phyloP scores from a whole-genome alignment of 2,797 vertebrate species.

The Liparis tanakae region DNA sequence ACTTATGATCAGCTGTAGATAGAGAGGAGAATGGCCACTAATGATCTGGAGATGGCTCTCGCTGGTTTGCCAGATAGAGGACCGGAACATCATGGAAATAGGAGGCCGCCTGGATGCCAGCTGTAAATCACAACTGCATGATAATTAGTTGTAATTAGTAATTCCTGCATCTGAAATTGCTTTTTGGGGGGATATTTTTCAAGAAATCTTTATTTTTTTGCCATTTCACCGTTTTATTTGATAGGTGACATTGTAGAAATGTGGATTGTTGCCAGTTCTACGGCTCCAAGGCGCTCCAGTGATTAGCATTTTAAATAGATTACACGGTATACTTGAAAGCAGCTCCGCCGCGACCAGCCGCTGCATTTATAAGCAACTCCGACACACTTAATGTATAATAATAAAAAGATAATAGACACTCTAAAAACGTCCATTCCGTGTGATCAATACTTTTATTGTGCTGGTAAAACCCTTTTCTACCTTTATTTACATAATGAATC shows the following conservation, averaged over 20 bases:
- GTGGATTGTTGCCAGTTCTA: not conserved
- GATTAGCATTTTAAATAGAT: not conserved
- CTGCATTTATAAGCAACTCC: not conserved
- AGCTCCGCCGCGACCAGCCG: not conserved
- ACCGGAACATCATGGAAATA: constrained; percentile 24
- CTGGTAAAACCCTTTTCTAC: not conserved
- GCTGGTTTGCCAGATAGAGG: constrained; percentile 31
- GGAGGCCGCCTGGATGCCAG: constrained; percentile 1
- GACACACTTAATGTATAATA: not conserved
- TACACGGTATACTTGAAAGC: not conserved
- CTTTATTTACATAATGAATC: not conserved
- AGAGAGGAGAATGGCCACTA: constrained; percentile 40
- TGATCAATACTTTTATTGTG: not conserved
- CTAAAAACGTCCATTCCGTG: not conserved
- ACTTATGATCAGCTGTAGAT: constrained; percentile 40
- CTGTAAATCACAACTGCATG: not conserved
- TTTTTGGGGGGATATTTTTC: not conserved
- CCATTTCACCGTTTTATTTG: not conserved
- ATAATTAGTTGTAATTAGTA: not conserved
- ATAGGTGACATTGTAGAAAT: not conserved
- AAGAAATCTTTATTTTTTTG: not conserved
- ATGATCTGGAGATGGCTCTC: constrained; percentile 46
- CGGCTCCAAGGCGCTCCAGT: not conserved
- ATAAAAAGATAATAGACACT: not conserved
- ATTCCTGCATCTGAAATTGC: not conserved